Conservation (phyloP, 2,888 invertebrate genomes). For the Linhomoeus sp. region DNA sequence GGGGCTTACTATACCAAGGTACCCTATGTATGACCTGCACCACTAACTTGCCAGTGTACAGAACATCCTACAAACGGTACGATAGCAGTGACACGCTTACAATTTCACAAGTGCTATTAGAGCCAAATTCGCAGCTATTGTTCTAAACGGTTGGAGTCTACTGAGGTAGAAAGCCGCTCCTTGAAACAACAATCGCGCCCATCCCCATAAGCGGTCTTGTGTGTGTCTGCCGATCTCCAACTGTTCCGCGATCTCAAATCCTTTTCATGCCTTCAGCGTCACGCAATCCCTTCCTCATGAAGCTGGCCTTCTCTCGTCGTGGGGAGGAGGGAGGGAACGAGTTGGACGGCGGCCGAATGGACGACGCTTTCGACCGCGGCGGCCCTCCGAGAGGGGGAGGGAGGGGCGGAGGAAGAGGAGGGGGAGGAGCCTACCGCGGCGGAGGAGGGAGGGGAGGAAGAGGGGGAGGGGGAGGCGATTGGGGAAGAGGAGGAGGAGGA, state of each 20-base stretch:
- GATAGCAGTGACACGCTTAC: no score
- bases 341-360: neutral
- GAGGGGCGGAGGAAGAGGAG: neutral
- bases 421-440: neutral
- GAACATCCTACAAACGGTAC: no score
- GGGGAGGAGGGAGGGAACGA: neutral
- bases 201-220: no score
- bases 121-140: no score
- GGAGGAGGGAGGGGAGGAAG: neutral
- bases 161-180: neutral
- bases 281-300: slow-evolving; percentile 93
- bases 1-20: no score
- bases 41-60: no score
- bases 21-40: no score
- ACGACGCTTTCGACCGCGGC: neutral
- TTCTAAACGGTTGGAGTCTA: neutral
- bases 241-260: slow-evolving; percentile 95
- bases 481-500: neutral
- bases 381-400: neutral
- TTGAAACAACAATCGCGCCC: neutral
- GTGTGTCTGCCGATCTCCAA: slow-evolving; percentile 55
- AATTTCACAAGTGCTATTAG: no score
- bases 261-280: slow-evolving; percentile 43
- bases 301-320: slow-evolving; percentile 54
- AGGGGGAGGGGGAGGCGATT: neutral